Conservation (phyloP, 2,113 vertebrate species). For the Chaetura pelagica region DNA sequence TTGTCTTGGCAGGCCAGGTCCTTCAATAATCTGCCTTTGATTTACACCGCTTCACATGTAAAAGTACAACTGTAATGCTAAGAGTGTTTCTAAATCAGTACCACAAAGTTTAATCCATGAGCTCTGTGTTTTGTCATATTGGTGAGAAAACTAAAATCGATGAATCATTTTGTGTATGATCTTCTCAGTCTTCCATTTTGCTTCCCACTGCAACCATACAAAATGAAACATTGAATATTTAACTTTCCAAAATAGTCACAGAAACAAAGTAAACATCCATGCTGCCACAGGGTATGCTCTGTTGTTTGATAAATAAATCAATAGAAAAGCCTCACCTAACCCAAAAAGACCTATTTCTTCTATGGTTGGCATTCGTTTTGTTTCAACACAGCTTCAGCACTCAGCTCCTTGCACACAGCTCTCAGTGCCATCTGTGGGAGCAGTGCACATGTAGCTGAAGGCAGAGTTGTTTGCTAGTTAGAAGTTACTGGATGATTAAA, state of each 20-base stretch:
- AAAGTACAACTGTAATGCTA: background rate
- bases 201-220: constrained; percentile 78
- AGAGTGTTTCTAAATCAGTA: background rate
- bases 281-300: background rate
- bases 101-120: background rate
- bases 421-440: background rate
- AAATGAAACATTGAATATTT: background rate
- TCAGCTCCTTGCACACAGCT: background rate
- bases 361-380: background rate
- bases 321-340: background rate
- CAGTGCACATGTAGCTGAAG: background rate
- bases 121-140: constrained; percentile 16
- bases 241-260: background rate
- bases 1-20: background rate
- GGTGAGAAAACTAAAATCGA: constrained; percentile 56
- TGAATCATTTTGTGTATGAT: background rate
- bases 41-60: background rate
- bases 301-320: background rate
- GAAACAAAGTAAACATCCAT: background rate
- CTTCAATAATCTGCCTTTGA: background rate
- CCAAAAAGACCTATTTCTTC: background rate
- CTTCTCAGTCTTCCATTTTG: constrained; percentile 64
- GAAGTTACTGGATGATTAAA: background rate
- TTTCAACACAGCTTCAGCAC: background rate
- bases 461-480: background rate